Evolutionary conservation across 2,888 invertebrate genomes (phyloP).

Genomic region (Seladonia tumulorum): DNA sequence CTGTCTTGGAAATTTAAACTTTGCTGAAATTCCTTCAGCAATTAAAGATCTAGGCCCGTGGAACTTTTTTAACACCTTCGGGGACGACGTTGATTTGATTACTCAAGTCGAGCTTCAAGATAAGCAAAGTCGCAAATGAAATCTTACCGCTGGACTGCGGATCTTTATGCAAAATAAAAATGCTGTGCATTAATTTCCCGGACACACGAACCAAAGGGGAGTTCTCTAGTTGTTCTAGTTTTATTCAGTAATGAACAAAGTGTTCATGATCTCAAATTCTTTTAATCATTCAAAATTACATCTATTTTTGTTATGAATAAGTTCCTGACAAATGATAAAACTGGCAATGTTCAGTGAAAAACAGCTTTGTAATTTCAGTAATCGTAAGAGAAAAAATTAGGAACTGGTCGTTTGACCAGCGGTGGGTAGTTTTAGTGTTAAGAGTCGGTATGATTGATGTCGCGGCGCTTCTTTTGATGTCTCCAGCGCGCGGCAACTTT

Average conservation of each 20-base stretch:
- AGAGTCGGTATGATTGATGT: background rate
- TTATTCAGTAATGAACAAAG: too few species aligned
- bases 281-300: too few species aligned
- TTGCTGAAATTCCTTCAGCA: too few species aligned
- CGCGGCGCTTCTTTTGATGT: background rate
- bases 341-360: background rate
- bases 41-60: background rate
- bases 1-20: background rate
- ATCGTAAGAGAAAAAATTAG: background rate
- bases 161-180: too few species aligned
- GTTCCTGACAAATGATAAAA: too few species aligned
- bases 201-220: too few species aligned
- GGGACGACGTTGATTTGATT: too few species aligned
- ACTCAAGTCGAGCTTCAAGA: too few species aligned
- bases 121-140: background rate
- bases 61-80: background rate
- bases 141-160: background rate
- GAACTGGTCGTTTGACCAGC: background rate
- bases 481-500: background rate
- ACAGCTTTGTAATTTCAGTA: background rate
- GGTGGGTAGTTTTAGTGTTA: background rate
- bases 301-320: too few species aligned
- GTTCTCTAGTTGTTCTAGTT: too few species aligned
- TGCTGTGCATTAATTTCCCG: background rate
- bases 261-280: too few species aligned